phyloP scores from a whole-genome alignment of 2,113 vertebrate species.

The Mesitornis unicolor region DNA sequence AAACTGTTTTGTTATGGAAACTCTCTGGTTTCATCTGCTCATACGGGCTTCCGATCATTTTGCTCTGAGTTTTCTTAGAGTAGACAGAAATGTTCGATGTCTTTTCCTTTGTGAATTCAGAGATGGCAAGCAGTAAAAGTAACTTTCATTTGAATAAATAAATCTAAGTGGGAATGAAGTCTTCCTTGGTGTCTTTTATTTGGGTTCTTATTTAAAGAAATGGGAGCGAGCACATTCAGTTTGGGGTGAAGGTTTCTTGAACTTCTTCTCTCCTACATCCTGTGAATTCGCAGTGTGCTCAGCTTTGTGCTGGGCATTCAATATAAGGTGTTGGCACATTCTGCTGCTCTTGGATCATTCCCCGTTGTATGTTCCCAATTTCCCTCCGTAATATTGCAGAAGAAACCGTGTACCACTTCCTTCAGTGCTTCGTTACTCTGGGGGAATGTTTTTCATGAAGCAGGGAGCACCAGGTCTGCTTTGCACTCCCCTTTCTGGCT shows the following conservation, averaged over 20 bases:
- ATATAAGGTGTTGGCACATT: rapidly evolving
- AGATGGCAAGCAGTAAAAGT: background rate
- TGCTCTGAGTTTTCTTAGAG: background rate
- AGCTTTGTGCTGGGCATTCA: background rate
- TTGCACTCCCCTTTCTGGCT: background rate
- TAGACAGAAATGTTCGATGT: background rate
- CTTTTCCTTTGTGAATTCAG: background rate
- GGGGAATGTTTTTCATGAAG: background rate
- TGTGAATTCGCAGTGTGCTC: background rate
- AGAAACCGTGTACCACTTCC: background rate
- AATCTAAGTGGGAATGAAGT: background rate
- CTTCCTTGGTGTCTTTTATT: background rate
- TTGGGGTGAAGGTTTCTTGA: background rate
- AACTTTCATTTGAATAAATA: background rate
- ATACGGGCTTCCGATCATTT: background rate
- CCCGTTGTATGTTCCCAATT: rapidly evolving
- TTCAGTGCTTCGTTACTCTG: background rate
- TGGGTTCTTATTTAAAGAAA: background rate
- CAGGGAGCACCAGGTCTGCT: background rate
- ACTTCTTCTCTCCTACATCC: rapidly evolving
- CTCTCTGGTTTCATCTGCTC: background rate
- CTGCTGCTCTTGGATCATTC: rapidly evolving
- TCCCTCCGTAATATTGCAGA: background rate
- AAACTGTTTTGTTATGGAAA: background rate
- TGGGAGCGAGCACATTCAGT: background rate